These are phyloP conservation scores for Ganaspis sp. DNA, from an alignment of 1,140 invertebrate genomes.

Conservation along the genomic window DNA sequence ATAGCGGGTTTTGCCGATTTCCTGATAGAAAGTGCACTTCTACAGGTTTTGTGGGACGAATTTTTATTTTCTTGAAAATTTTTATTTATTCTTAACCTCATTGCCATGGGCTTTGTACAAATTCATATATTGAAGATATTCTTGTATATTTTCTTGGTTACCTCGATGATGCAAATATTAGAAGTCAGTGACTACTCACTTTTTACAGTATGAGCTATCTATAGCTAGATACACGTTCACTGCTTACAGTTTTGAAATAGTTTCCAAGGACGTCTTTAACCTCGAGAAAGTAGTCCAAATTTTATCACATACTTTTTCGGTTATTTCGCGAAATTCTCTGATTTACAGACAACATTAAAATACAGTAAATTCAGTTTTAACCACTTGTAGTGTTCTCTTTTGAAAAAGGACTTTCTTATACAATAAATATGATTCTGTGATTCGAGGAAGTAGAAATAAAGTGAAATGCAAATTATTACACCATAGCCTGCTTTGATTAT, in stretches of 20 bases:
- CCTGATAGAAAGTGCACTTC: constrained; percentile 68
- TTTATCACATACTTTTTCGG: not conserved
- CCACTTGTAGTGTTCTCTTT: no score
- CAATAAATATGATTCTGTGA: no score
- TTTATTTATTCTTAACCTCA: not conserved
- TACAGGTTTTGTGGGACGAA: constrained; percentile 47
- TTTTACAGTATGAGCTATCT: not conserved
- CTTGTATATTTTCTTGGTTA: not conserved
- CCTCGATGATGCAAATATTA: constrained; percentile 13
- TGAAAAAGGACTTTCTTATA: no score
- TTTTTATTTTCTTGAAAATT: constrained; percentile 30
- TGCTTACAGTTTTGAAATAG: constrained; percentile 18
- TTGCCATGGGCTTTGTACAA: not conserved
- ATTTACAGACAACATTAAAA: not conserved
- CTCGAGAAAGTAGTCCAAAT: not conserved
- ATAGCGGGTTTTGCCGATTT: constrained; percentile 60
- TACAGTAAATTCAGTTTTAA: no score
- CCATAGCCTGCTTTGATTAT: no score
- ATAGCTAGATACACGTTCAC: constrained; percentile 15
- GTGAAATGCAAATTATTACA: no score
- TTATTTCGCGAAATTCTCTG: not conserved
- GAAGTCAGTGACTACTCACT: constrained; percentile 3
- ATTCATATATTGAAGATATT: not conserved
- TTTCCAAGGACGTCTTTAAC: constrained; percentile 6
- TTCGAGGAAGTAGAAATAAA: no score